Evolutionary conservation across 2,888 invertebrate species (phyloP), one percentile per base, ranked within the genome.

Genomic region (Notodonta dromedarius): DNA sequence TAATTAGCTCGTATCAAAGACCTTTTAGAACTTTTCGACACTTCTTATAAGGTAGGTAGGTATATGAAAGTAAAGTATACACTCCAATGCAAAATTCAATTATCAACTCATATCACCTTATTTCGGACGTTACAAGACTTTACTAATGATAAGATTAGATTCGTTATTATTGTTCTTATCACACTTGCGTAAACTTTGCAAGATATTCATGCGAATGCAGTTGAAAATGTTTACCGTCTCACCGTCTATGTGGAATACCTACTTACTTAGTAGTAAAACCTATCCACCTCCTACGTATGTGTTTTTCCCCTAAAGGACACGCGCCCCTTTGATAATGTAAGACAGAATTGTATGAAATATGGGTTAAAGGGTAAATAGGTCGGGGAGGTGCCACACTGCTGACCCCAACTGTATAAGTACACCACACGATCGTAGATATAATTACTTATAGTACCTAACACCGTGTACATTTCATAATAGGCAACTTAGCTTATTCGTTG

Each of bases 321-420:
- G 59, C 61, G 39, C 14, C 9, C 58, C 63, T 59, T 58, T 42
- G 61, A 67, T 66, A 68, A 63, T 61, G 64, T 52, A 55, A 66
- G 40, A 61, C 69, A 71, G 69, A 75, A 70, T 74, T 73, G 76
- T 73, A 74, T 73, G 65, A 73, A 79, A 71, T 63, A 78, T 78
- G 69, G 77, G 77, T 71, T 74, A 75, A 73, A 65, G 66, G 60
- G 58, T 68, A 85, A 84, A 72, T 84, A 77, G 85, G 85, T 84
- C 84, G 79, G 78, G 68, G 63, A 78, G 74, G 74, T 74, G 76
- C 69, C 69, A 69, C 70, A 68, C 66, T 67, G 70, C 63, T 61
- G 64, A 67, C 64, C 72, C 65, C 74, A 66, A 65, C 68, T 69
- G 42, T 42, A 42, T 24, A 24, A 2, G 24, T 24, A 40, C 9